These are phyloP conservation scores for Sturnira hondurensis DNA, from an alignment of 2,113 vertebrate genomes.

Conservation along the genomic window DNA sequence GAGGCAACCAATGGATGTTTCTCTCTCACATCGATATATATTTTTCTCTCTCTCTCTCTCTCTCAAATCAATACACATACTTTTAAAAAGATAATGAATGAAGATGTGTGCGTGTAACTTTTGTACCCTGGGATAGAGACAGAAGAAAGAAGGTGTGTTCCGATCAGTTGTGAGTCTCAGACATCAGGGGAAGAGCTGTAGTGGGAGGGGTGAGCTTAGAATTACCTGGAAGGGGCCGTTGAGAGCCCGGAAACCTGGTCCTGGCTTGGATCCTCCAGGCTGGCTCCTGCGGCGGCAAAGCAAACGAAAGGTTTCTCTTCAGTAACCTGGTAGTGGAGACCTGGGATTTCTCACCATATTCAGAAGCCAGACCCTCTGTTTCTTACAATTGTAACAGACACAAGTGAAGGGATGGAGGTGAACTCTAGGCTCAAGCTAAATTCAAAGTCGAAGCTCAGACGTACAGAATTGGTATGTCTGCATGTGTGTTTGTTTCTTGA, in stretches of 20 bases:
- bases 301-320: background rate
- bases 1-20: no score
- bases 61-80: no score
- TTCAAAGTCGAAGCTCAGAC: background rate
- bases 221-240: background rate
- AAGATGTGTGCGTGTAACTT: background rate
- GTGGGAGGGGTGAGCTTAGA: background rate
- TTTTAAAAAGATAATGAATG: background rate
- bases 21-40: no score
- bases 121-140: background rate
- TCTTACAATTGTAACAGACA: background rate
- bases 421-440: background rate
- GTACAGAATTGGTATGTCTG: rapidly evolving
- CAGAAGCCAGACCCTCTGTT: background rate
- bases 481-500: background rate
- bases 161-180: background rate
- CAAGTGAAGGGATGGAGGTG: background rate
- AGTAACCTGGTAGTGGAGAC: background rate
- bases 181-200: background rate
- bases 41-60: no score
- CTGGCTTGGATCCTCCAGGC: background rate
- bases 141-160: background rate
- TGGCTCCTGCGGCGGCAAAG: background rate
- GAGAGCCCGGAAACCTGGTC: background rate
- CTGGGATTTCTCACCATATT: background rate